Percentiles rank a stretch among this genome's conserved stretches.
Conservation (phyloP, 2,113 vertebrate species). For the Oreocharis arfaki region DNA sequence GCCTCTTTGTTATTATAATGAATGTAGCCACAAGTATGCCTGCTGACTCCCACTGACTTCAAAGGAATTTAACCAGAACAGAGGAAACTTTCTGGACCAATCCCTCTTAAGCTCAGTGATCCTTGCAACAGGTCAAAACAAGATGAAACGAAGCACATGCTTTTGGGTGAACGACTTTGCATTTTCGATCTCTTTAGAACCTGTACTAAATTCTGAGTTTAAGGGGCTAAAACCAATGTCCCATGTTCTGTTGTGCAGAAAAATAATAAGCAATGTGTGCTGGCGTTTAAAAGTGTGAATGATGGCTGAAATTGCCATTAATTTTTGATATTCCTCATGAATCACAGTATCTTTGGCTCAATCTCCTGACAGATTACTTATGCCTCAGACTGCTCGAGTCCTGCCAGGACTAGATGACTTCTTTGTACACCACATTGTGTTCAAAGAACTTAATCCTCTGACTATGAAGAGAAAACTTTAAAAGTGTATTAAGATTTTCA, state of each 20-base stretch:
- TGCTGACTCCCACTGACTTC: background rate
- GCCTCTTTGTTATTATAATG: background rate
- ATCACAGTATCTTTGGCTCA: background rate
- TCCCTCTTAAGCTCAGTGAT: background rate
- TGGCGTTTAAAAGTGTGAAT: background rate
- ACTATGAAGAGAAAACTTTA: background rate
- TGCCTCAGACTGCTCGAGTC: background rate
- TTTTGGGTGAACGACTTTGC: background rate
- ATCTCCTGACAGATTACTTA: background rate
- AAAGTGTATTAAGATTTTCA: background rate
- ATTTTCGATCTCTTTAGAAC: background rate
- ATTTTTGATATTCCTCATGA: background rate
- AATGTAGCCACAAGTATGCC: background rate
- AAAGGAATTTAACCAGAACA: background rate
- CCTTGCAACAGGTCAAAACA: background rate
- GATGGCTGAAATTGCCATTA: background rate
- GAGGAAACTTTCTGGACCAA: background rate
- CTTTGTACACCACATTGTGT: background rate
- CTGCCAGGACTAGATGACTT: background rate
- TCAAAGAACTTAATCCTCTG: background rate
- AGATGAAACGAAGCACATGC: background rate
- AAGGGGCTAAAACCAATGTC: background rate
- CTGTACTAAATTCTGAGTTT: background rate
- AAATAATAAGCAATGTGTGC: background rate
- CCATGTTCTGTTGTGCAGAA: too few species aligned